Base-by-base conservation (phyloP, 1,140 invertebrate genomes). In the Drosophila gunungcola region DNA sequence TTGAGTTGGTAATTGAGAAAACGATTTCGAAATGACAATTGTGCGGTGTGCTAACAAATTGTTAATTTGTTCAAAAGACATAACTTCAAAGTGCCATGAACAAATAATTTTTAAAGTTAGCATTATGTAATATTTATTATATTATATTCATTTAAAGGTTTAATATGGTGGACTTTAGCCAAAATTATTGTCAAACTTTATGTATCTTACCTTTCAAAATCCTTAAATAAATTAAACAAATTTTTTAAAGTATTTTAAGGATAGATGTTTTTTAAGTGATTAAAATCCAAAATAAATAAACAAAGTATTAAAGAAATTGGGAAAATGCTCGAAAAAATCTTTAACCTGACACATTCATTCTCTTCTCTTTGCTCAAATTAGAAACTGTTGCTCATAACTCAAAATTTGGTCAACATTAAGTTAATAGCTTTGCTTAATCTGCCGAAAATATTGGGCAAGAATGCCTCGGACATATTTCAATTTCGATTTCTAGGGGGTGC, bases 1-100 rank as follows among this genome's bases (percentile, higher is more conserved):
- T 70, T 82, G 63, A 78, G 55, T 73, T 36, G 43, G 54, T 56
- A 82, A 79, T 78, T 70, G 49, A 51, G 52, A 64, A 34, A 51
- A 57, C 13, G 13, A 64, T 51, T 55, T 55, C 2, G 11, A 42
- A 75, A 45, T 48, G 52, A 27, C 39, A 58, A 51, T 12, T 13
- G 38, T 43, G 29, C 48, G 32, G 32, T 72, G 45, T 41, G 68
- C 43, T 48, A 72, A 73, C 48, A 41, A 27, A 56, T 56, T 49
- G 51, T 45, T 27, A 61, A 36, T 38, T 64, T 32, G 13, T 12
- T 41, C 29, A 43, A 46, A 63, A 52, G 13, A 43, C 64, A 62
- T 12, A 45, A 27, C 1, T 43, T 10, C 13, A 54, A 52, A 64
- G 51, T 51, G 43, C 25, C 36, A 32, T 72, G 2, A 1, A 32